Conservation (phyloP, 2,888 invertebrate genomes). For the Tribolium freemani region DNA sequence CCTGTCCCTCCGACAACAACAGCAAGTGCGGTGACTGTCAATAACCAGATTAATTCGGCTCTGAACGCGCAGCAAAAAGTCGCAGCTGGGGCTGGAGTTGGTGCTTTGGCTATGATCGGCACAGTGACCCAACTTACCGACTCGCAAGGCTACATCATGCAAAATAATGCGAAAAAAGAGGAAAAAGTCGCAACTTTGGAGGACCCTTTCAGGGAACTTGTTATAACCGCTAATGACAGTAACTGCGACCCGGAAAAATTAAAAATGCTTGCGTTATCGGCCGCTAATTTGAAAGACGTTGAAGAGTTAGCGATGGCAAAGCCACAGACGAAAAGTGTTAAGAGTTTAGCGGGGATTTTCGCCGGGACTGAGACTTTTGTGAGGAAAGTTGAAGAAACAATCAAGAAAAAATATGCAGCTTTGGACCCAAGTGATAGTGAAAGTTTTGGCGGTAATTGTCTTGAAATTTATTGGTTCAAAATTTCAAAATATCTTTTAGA, state of each 20-base stretch:
- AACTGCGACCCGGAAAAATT: slow-evolving; percentile 68
- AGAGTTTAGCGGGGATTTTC: slow-evolving; percentile 65
- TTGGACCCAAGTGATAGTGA: slow-evolving; percentile 77
- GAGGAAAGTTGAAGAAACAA: slow-evolving; percentile 64
- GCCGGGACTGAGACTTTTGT: slow-evolving; percentile 64
- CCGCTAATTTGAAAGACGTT: slow-evolving; percentile 72
- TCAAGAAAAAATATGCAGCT: slow-evolving; percentile 66
- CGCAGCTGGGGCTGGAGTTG: slow-evolving; percentile 39
- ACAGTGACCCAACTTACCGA: slow-evolving; percentile 62
- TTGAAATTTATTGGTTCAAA: background rate
- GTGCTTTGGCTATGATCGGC: slow-evolving; percentile 57
- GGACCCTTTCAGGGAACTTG: slow-evolving; percentile 77
- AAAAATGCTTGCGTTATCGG: slow-evolving; percentile 73
- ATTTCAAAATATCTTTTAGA: slow-evolving; percentile 63
- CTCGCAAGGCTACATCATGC: slow-evolving; percentile 49
- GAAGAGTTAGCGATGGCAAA: slow-evolving; percentile 63
- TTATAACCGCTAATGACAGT: slow-evolving; percentile 71
- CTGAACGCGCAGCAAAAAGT: slow-evolving; percentile 14
- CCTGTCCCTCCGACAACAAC: slow-evolving; percentile 44
- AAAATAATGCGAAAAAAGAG: slow-evolving; percentile 25
- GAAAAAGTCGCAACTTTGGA: slow-evolving; percentile 53
- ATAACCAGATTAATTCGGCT: slow-evolving; percentile 51
- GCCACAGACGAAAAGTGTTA: slow-evolving; percentile 56
- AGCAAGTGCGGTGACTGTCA: slow-evolving; percentile 30
- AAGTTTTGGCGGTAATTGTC: slow-evolving; percentile 70